Evolutionary conservation across 2,113 vertebrate genomes (phyloP).

Genomic region (Strix uralensis): DNA sequence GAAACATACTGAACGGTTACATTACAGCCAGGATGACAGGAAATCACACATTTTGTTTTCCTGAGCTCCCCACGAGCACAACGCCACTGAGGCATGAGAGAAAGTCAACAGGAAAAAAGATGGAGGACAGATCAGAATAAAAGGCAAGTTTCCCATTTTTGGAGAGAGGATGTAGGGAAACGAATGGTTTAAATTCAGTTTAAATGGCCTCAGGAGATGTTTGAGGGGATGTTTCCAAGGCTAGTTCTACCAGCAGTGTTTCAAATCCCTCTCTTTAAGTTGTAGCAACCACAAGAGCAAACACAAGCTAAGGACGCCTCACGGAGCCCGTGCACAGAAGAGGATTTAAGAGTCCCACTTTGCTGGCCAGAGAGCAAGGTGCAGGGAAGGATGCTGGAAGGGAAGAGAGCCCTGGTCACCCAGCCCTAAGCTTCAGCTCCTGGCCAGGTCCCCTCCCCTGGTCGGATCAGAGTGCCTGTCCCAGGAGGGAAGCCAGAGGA

Average conservation of each 20-base stretch:
- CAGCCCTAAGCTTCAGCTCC: background rate
- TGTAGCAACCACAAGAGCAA: background rate
- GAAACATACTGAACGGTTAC: fast-evolving
- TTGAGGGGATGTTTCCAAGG: background rate
- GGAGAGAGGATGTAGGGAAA: background rate
- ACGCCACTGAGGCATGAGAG: background rate
- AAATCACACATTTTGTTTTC: fast-evolving
- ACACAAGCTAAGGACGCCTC: background rate
- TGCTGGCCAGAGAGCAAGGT: background rate
- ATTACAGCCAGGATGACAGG: background rate
- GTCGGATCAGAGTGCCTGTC: background rate
- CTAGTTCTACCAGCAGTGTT: background rate
- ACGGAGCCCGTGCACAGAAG: fast-evolving
- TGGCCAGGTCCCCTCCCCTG: background rate
- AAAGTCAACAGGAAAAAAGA: background rate
- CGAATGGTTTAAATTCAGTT: background rate
- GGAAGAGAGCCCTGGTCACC: background rate
- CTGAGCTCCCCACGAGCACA: background rate
- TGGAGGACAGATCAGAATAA: background rate
- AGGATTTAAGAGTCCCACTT: background rate
- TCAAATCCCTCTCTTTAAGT: background rate
- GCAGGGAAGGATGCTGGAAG: background rate
- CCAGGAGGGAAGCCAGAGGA: background rate
- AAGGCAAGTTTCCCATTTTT: background rate
- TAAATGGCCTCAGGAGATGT: background rate